Evolutionary conservation across 1,140 invertebrate species (phyloP).

Genomic region (Lasioglossum baleicum): DNA sequence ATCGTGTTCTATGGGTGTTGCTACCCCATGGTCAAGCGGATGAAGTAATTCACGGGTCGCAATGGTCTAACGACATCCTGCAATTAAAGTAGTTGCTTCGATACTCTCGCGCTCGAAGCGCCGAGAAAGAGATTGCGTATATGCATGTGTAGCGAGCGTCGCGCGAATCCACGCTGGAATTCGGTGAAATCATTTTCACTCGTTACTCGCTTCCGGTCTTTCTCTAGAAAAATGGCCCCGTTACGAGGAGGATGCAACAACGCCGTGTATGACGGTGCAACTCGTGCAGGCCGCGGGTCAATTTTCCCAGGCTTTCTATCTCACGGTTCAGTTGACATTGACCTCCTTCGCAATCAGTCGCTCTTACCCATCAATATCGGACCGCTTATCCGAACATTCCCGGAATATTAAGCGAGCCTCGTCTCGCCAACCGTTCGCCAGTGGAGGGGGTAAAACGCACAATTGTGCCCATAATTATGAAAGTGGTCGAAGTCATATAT

Average conservation of each 20-base stretch:
- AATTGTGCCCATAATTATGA: too few relatives aligned
- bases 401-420: not conserved
- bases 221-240: not conserved
- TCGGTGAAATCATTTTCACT: slow-evolving; percentile 14
- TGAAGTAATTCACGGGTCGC: slow-evolving; percentile 64
- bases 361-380: slow-evolving; percentile 1
- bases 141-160: not conserved
- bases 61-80: slow-evolving; percentile 68
- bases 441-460: too few relatives aligned
- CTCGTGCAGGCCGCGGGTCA: not conserved
- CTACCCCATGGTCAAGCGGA: slow-evolving; percentile 47
- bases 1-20: slow-evolving; percentile 3
- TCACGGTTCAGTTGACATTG: slow-evolving; percentile 5
- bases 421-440: not conserved
- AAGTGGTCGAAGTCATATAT: too few relatives aligned
- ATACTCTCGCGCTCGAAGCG: slow-evolving; percentile 6
- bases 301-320: slow-evolving; percentile 6
- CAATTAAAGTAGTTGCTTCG: slow-evolving; percentile 61
- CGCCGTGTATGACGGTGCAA: not conserved
- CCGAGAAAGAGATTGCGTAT: too few relatives aligned
- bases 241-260: not conserved
- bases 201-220: not conserved
- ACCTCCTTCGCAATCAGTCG: not conserved
- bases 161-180: slow-evolving; percentile 24
- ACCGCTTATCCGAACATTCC: not conserved